Base-by-base conservation (phyloP, 2,888 invertebrate genomes). In the Odontocolon sp. region DNA sequence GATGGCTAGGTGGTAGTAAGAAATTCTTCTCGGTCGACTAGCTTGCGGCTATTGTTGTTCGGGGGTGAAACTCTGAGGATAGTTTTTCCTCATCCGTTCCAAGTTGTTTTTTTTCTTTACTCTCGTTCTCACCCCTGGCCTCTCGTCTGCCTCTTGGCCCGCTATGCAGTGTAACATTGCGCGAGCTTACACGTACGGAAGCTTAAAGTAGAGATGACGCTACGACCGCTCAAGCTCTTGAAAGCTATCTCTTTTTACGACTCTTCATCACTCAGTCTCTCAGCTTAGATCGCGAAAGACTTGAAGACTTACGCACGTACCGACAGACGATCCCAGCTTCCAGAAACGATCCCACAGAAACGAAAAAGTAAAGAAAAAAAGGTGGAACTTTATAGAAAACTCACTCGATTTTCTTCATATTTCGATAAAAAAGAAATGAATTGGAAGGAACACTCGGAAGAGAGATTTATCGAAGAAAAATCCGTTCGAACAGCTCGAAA, bases 401-500 rank as follows among this genome's bases (percentile, higher is more conserved):
- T 16, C 18, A 63, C 33, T 42, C 69, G 42, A 42, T 59, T 59
- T 42, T 26, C 14, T 59, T 36, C 45, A 57, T 59, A 63, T 59
- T n/a, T 11, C 64, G 36, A 72, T 69, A 64, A 72, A 69, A 71
- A 71, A 57, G 57, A 64, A 68, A 69, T 73, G 64, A 72, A 69
- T 69, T 52, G 63, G 28, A 73, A 69, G 56, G 72, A 57, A 50
- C 68, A 28, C 42, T 68, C 28, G 21, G 36, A 50, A 26, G n/a
- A 28, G 52, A 72, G 64, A 73, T 73, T 77, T 72, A 69, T 64
- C 28, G 64, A 11, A 6, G 52, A 64, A 73, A 64, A 69, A 64
- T 68, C 45, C 73, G 69, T 42, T 69, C 56, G 73, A 45, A 69
- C 14, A 52, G 38, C 21, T 50, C 47, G 59, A 38, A 47, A 28